phyloP scores from a whole-genome alignment of 2,888 invertebrate genomes.

The Pteria penguin region DNA sequence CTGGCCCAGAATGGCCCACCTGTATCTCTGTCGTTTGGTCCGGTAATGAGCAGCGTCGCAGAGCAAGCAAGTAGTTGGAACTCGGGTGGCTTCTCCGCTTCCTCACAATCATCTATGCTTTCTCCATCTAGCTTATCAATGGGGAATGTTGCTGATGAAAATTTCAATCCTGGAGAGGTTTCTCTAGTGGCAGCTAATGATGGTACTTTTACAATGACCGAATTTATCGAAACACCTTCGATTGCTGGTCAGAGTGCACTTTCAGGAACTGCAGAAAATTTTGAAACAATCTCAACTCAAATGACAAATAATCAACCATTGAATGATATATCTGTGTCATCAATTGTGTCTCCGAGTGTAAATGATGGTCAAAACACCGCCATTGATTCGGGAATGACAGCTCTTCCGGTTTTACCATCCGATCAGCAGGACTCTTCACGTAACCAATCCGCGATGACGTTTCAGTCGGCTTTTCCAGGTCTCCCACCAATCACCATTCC shows the following conservation, averaged over 20 bases:
- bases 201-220: not conserved
- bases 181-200: not conserved
- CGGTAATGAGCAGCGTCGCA: not conserved
- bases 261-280: no score
- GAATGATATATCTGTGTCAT: no score
- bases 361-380: no score
- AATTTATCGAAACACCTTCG: not conserved
- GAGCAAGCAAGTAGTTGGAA: not conserved
- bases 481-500: conserved; percentile 1
- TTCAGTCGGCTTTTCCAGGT: conserved; percentile 25
- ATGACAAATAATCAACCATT: no score
- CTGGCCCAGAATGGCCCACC: not conserved
- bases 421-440: no score
- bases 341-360: no score
- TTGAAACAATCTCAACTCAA: no score
- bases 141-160: not conserved
- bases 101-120: not conserved
- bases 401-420: no score
- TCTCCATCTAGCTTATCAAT: not conserved
- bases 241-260: not conserved
- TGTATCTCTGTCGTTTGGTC: not conserved
- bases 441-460: not conserved
- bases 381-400: no score
- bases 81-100: not conserved
- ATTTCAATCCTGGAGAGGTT: not conserved